Percentiles rank a stretch among this genome's conserved stretches.
Conservation (phyloP, 2,113 vertebrate species). For the Merops nubicus region DNA sequence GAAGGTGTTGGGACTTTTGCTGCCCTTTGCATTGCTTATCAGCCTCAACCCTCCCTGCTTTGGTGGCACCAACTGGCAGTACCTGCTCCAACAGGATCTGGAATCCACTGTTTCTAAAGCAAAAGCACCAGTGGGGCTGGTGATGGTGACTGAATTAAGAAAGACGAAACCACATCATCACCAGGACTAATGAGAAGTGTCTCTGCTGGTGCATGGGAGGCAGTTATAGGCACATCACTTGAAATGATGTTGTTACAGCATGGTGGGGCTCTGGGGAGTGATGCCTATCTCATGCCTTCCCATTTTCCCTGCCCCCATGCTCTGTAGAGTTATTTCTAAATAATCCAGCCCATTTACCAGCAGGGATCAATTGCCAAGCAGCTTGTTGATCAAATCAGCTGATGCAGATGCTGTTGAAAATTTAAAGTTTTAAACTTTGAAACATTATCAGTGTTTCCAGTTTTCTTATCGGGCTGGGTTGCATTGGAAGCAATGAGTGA, state of each 20-base stretch:
- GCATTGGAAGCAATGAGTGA: neutral
- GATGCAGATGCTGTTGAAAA: neutral
- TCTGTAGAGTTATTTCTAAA: fast-evolving
- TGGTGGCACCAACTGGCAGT: fast-evolving
- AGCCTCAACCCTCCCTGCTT: neutral
- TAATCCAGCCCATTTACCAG: neutral
- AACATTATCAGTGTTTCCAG: neutral
- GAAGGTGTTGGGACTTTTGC: neutral
- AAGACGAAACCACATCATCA: neutral
- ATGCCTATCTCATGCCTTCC: neutral
- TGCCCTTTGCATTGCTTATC: fast-evolving
- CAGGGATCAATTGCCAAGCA: neutral
- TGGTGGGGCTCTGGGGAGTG: fast-evolving
- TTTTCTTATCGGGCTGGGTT: neutral
- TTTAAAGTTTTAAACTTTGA: neutral
- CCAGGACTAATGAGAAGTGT: neutral
- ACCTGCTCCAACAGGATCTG: fast-evolving
- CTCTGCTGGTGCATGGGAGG: neutral
- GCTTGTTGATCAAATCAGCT: neutral
- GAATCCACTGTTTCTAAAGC: fast-evolving
- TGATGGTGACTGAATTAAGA: neutral
- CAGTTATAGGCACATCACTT: fast-evolving
- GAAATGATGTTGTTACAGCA: neutral
- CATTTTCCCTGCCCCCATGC: neutral
- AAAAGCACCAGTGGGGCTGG: fast-evolving